A percentile compares a stretch with the other conserved stretches of the same genome.
phyloP scores from a whole-genome alignment of 2,113 vertebrate genomes.

The Gadus chalcogrammus region DNA sequence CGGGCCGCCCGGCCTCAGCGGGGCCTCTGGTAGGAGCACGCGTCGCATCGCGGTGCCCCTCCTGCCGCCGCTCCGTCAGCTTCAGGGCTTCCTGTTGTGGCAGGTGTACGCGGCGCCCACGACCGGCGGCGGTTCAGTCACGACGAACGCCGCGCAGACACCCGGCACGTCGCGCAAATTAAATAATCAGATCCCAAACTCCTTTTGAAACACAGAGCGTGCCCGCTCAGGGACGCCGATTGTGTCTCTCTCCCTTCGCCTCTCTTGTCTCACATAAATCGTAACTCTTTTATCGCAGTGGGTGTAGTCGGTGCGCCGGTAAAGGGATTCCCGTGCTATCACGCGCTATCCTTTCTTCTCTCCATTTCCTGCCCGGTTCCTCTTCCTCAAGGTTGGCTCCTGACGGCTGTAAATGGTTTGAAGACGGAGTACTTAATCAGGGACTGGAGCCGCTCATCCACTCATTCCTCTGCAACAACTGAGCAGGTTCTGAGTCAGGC shows the following conservation, averaged over 20 bases:
- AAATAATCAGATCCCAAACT: not conserved
- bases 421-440: constrained; percentile 53
- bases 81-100: not conserved
- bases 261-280: not conserved
- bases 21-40: constrained; percentile 15
- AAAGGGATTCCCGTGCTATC: constrained; percentile 22
- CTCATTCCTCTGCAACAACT: constrained; percentile 31
- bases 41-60: constrained; percentile 66
- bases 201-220: not conserved
- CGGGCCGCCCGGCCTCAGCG: constrained; percentile 50
- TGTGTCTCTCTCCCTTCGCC: constrained; percentile 1
- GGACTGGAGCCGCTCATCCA: constrained; percentile 17
- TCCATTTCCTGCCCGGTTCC: constrained; percentile 4
- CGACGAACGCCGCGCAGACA: constrained; percentile 7
- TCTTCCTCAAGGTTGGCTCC: constrained; percentile 33
- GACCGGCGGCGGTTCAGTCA: not conserved
- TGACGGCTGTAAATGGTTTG: constrained; percentile 43
- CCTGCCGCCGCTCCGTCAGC: not conserved
- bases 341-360: constrained; percentile 16
- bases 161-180: not conserved
- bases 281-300: too few relatives aligned
- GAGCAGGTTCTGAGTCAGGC: constrained; percentile 56
- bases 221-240: not conserved
- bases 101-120: too few relatives aligned
- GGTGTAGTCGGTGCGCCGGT: not conserved